These are phyloP conservation scores for Hydropsyche tenuis DNA, from an alignment of 1,140 invertebrate genomes.

Conservation along the genomic window DNA sequence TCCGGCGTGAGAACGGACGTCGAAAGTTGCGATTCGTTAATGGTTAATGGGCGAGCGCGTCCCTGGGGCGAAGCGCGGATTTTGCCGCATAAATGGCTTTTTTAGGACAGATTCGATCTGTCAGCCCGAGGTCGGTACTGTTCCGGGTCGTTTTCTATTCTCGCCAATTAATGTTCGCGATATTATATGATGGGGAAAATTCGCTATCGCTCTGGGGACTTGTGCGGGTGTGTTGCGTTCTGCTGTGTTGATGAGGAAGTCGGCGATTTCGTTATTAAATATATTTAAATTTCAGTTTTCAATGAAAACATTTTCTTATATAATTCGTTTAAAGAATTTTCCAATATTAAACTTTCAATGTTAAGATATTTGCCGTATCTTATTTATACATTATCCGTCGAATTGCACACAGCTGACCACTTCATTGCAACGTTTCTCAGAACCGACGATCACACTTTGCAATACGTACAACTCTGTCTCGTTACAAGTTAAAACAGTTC, in stretches of 20 bases:
- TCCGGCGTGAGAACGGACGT: constrained; percentile 9
- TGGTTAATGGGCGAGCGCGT: not conserved
- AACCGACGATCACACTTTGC: no score
- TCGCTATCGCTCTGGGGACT: not conserved
- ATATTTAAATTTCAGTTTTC: no score
- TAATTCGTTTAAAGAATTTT: no score
- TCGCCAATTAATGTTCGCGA: constrained; percentile 1
- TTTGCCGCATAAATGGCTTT: not conserved
- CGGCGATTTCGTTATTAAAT: no score
- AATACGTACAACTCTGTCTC: no score
- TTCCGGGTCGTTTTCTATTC: constrained; percentile 11
- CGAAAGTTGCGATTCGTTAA: constrained; percentile 21
- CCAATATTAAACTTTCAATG: no score
- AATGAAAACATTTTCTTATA: no score
- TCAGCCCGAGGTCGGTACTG: constrained; percentile 16
- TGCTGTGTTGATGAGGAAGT: no score
- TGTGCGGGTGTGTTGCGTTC: not conserved
- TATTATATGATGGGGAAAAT: not conserved
- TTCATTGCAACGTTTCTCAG: not conserved
- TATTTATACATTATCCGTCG: no score
- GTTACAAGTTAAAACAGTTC: no score
- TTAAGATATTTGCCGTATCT: no score
- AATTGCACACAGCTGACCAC: no score
- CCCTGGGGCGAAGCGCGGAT: constrained; percentile 10
- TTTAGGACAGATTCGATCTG: constrained; percentile 36